phyloP scores from a whole-genome alignment of 2,113 vertebrate genomes.

The Acanthisitta chloris region DNA sequence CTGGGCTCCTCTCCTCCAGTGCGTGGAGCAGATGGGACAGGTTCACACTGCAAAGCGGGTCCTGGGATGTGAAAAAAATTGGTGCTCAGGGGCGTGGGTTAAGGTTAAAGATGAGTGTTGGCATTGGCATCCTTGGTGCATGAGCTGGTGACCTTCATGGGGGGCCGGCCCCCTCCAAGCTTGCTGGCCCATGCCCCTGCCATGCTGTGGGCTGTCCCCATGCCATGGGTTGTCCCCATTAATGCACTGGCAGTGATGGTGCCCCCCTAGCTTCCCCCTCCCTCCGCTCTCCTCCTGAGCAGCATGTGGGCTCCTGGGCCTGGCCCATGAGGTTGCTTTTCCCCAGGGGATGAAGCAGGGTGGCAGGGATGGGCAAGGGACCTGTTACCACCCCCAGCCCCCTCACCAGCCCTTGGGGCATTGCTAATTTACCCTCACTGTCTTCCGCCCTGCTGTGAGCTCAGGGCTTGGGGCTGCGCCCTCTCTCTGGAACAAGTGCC shows the following conservation, averaged over 20 bases:
- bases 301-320: not conserved
- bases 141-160: not conserved
- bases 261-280: not conserved
- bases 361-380: not conserved
- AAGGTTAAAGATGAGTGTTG: not conserved
- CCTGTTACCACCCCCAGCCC: not conserved
- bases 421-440: not conserved
- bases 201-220: not conserved
- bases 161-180: accelerated
- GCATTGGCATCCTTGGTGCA: not conserved
- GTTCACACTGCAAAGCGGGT: not conserved
- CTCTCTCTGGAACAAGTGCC: slow-evolving; percentile 52
- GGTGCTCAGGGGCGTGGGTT: not conserved
- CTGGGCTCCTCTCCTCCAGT: not conserved
- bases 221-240: not conserved
- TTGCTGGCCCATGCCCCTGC: not conserved
- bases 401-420: not conserved
- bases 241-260: not conserved
- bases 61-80: not conserved
- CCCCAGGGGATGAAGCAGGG: not conserved
- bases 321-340: accelerated
- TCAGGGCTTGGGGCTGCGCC: not conserved
- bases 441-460: not conserved
- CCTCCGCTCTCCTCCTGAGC: not conserved
- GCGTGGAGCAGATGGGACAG: not conserved